Conservation (phyloP, 2,797 vertebrate species). For the Paguma larvata region DNA sequence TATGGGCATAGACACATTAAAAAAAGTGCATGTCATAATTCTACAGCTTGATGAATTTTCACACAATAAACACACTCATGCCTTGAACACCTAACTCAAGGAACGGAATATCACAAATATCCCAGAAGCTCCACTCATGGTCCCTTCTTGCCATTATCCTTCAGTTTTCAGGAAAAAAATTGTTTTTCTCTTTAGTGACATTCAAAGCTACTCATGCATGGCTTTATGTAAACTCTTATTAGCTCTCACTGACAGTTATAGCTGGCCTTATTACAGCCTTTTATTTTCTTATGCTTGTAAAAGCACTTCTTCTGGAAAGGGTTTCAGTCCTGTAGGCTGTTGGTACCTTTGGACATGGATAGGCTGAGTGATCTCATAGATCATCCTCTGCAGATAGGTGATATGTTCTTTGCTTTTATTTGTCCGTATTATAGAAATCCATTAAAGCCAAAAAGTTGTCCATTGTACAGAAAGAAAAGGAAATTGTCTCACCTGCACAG, state of each 20-base stretch:
- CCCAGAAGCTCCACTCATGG: not conserved
- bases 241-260: not conserved
- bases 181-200: not conserved
- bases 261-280: conserved; percentile 19
- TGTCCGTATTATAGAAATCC: conserved; percentile 20
- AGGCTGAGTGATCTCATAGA: conserved; percentile 35
- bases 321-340: conserved; percentile 16
- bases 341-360: conserved; percentile 23
- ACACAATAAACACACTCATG: not conserved
- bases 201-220: not conserved
- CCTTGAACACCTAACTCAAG: not conserved
- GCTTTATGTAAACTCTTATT: conserved; percentile 47
- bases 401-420: conserved; percentile 69
- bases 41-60: conserved; percentile 24
- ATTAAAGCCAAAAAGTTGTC: conserved; percentile 42
- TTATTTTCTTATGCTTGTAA: conserved; percentile 65
- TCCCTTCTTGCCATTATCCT: not conserved
- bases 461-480: conserved; percentile 65
- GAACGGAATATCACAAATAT: not conserved
- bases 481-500: not conserved
- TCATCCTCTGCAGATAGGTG: conserved; percentile 46
- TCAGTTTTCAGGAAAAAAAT: conserved; percentile 2
- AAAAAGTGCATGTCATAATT: not conserved
- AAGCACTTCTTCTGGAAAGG: conserved; percentile 50
- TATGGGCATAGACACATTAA: not conserved